phyloP scores from a whole-genome alignment of 37 sponge, comb jelly and placozoan genomes.

The Spongia lamella region DNA sequence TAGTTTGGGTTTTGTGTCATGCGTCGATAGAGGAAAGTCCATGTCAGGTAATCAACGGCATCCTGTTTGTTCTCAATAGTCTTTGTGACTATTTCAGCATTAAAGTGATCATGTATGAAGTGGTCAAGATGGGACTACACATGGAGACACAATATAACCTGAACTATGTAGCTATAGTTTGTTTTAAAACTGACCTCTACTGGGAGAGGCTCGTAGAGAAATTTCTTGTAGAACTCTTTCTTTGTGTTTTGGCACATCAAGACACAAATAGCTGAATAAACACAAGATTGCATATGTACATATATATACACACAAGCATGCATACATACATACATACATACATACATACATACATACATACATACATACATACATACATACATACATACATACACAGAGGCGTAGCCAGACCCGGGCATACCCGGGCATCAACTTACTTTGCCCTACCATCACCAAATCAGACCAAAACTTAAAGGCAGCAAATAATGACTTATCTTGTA shows the following conservation, averaged over 20 bases:
- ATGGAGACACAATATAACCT: neutral
- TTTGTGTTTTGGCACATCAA: conserved; percentile 96
- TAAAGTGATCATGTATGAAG: conserved; percentile 97
- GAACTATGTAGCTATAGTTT: neutral
- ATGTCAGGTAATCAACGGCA: conserved; percentile 99
- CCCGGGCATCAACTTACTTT: too few relatives aligned
- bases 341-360: neutral
- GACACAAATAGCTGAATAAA: conserved; percentile 67
- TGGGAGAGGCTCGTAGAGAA: conserved; percentile 97
- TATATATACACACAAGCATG: too few relatives aligned
- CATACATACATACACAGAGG: too few relatives aligned
- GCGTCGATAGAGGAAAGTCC: conserved; percentile 97
- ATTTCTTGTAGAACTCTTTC: conserved; percentile 99
- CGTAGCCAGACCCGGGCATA: too few relatives aligned
- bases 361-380: neutral
- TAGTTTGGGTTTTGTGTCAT: conserved; percentile 99
- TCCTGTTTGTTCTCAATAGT: conserved; percentile 99
- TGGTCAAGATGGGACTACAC: conserved; percentile 93
- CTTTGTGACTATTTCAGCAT: conserved; percentile 98
- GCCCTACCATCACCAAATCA: too few relatives aligned
- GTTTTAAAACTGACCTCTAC: conserved; percentile 77
- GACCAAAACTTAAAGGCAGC: too few relatives aligned
- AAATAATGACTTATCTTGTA: too few relatives aligned
- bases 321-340: neutral
- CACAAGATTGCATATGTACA: neutral